A percentile compares a stretch with the other conserved stretches of the same genome.
Evolutionary conservation across 2,113 vertebrate genomes (phyloP).

Genomic region (Scatophagus argus): DNA sequence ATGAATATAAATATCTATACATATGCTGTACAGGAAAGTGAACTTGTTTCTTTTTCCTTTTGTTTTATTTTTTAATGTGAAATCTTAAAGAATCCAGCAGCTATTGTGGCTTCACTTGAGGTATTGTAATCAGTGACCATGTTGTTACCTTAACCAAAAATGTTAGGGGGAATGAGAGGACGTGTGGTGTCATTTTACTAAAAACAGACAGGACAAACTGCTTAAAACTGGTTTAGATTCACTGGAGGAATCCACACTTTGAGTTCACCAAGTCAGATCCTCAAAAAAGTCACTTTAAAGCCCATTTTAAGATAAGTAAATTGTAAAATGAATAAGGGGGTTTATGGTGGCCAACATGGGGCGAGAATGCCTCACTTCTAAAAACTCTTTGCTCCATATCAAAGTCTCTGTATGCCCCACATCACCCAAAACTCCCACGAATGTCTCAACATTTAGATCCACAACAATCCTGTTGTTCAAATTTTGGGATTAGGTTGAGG

Average conservation of each 20-base stretch:
- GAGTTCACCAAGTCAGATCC: conserved; percentile 54
- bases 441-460: conserved; percentile 65
- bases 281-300: conserved; percentile 67
- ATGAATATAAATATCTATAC: conserved; percentile 81
- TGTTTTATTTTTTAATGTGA: conserved; percentile 75
- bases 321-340: conserved; percentile 31
- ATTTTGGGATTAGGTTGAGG: conserved; percentile 22
- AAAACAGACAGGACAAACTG: conserved; percentile 36
- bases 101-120: conserved; percentile 81
- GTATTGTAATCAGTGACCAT: conserved; percentile 81
- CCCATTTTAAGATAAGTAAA: conserved; percentile 38
- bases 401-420: conserved; percentile 26
- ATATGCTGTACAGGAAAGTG: conserved; percentile 82
- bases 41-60: conserved; percentile 68
- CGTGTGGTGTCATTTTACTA: conserved; percentile 52
- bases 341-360: conserved; percentile 30
- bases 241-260: conserved; percentile 36
- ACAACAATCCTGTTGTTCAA: conserved; percentile 19
- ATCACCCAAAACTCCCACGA: conserved; percentile 52
- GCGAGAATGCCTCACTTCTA: conserved; percentile 47
- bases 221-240: conserved; percentile 49
- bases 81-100: conserved; percentile 82
- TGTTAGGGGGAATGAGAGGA: conserved; percentile 68
- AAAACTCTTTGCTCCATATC: conserved; percentile 21
- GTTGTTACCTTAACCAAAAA: conserved; percentile 84